Percentiles rank a stretch among this genome's conserved stretches.
These are phyloP conservation scores for Malurus splendens DNA, from an alignment of 2,797 vertebrate species.

Conservation along the genomic window DNA sequence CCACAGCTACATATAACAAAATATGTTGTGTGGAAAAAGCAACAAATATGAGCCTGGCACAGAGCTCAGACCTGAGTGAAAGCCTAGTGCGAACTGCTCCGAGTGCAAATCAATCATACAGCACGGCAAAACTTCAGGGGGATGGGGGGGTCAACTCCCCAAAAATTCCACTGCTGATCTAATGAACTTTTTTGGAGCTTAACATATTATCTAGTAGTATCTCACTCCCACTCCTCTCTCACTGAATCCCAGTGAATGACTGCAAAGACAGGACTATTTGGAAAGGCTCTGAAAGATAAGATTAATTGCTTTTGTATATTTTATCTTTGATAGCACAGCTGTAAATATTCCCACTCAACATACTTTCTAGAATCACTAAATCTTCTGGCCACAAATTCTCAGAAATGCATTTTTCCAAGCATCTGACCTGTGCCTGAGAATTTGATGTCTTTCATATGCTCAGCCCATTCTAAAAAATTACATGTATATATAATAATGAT, in stretches of 20 bases:
- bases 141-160: fast-evolving
- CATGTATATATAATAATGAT: background rate
- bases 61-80: background rate
- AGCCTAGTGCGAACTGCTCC: background rate
- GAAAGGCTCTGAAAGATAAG: background rate
- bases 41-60: background rate
- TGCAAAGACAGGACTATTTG: background rate
- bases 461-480: background rate
- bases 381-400: background rate
- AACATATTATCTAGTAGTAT: background rate
- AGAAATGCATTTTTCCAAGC: background rate
- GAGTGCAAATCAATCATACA: background rate
- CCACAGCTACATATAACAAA: background rate
- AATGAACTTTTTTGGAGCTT: background rate
- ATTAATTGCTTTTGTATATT: background rate
- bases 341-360: background rate
- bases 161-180: background rate
- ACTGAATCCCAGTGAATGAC: background rate
- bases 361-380: background rate
- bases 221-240: background rate
- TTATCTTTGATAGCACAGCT: background rate
- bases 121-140: background rate
- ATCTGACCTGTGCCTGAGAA: background rate
- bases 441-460: background rate
- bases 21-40: background rate